Conservation (phyloP, 2,888 invertebrate genomes). For the Melolontha melolontha region DNA sequence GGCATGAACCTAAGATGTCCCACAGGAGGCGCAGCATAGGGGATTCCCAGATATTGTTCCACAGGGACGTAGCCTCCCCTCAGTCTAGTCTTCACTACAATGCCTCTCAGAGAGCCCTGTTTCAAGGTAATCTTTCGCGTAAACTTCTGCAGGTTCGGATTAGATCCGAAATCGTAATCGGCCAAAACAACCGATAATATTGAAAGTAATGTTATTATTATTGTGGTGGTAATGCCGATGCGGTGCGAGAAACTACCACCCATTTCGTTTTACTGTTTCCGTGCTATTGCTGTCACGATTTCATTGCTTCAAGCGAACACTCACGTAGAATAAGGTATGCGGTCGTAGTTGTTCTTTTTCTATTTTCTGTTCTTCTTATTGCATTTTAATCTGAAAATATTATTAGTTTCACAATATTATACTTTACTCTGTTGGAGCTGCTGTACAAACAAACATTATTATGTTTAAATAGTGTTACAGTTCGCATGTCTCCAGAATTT, state of each 20-base stretch:
- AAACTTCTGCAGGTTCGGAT: constrained; percentile 48
- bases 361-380: background rate
- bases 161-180: constrained; percentile 48
- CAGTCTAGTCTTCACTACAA: constrained; percentile 74
- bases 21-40: constrained; percentile 84
- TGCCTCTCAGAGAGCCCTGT: constrained; percentile 70
- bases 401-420: background rate
- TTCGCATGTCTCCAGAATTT: too few relatives aligned
- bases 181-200: constrained; percentile 40
- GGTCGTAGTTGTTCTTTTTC: background rate
- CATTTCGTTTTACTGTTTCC: constrained; percentile 25
- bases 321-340: constrained; percentile 15
- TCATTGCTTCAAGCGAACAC: constrained; percentile 18
- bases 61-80: constrained; percentile 74
- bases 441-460: too few relatives aligned
- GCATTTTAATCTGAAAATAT: constrained; percentile 23
- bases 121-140: constrained; percentile 52
- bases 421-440: constrained; percentile 4
- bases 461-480: too few relatives aligned
- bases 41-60: constrained; percentile 83
- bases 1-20: constrained; percentile 72
- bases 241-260: constrained; percentile 23
- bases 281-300: constrained; percentile 27
- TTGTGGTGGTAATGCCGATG: constrained; percentile 33
- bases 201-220: constrained; percentile 39